These are phyloP conservation scores for Coenobita brevimanus DNA, from an alignment of 1,140 invertebrate species.

Conservation along the genomic window DNA sequence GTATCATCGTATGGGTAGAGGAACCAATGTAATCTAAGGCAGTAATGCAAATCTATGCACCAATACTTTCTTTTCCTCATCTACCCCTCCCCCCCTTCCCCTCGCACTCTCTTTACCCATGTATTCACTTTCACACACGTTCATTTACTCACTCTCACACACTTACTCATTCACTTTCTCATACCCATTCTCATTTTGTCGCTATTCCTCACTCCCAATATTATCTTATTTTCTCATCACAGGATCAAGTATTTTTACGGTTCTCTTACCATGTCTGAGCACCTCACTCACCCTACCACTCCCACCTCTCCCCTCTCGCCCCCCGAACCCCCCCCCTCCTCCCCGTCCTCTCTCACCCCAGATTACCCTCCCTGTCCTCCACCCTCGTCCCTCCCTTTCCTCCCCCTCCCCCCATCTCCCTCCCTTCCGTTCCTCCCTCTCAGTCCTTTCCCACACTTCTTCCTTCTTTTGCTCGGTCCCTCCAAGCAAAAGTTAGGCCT, in stretches of 20 bases:
- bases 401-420: background rate
- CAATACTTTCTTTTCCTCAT: background rate
- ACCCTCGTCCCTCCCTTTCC: background rate
- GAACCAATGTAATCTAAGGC: background rate
- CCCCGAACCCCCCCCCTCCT: too few relatives aligned
- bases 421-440: background rate
- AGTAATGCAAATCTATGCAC: too few relatives aligned
- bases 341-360: background rate
- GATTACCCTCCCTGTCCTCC: background rate
- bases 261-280: background rate
- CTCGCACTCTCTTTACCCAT: too few relatives aligned
- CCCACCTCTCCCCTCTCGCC: background rate
- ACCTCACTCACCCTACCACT: background rate
- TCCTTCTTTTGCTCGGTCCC: background rate
- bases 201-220: background rate
- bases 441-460: background rate
- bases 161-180: background rate
- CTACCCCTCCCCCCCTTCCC: slow-evolving; percentile 1
- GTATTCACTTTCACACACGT: background rate
- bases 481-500: slow-evolving; percentile 12
- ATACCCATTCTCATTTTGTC: background rate
- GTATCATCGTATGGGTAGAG: background rate
- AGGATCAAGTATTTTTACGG: background rate
- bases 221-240: background rate
- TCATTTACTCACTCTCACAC: background rate